These are phyloP conservation scores for Schizopygopsis pylzovi DNA, from an alignment of 2,797 vertebrate species.

Conservation along the genomic window DNA sequence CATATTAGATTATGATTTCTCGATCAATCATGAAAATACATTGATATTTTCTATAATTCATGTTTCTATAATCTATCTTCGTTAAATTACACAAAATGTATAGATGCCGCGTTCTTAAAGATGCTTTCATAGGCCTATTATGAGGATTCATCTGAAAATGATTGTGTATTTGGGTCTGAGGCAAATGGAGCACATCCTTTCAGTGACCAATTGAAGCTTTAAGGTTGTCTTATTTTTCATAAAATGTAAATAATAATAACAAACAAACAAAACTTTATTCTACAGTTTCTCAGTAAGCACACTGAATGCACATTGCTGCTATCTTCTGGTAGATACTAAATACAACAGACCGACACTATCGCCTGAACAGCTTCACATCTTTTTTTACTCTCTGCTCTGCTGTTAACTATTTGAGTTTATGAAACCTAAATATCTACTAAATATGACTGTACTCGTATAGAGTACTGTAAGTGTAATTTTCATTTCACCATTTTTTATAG, in stretches of 20 bases:
- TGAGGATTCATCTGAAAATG: background rate
- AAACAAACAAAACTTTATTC: background rate
- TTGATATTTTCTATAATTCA: background rate
- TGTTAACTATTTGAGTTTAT: no score
- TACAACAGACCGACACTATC: background rate
- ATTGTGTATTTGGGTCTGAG: background rate
- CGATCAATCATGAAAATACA: background rate
- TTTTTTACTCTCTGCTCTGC: background rate
- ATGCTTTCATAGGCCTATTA: background rate
- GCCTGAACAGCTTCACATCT: background rate
- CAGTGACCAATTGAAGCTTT: background rate
- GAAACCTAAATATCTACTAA: background rate
- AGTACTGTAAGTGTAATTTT: background rate
- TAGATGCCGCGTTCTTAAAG: background rate
- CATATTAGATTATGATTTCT: background rate
- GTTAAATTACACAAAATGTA: background rate
- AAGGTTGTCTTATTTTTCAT: background rate
- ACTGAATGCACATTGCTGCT: background rate
- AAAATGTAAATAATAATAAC: background rate
- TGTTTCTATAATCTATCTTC: background rate
- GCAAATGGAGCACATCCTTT: background rate
- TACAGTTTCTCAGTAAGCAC: background rate
- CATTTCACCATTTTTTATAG: background rate
- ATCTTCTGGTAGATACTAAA: constrained; percentile 1
- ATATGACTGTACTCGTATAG: background rate